These are phyloP conservation scores for Leptogaster cylindrica DNA, from an alignment of 2,888 invertebrate genomes.

Conservation along the genomic window DNA sequence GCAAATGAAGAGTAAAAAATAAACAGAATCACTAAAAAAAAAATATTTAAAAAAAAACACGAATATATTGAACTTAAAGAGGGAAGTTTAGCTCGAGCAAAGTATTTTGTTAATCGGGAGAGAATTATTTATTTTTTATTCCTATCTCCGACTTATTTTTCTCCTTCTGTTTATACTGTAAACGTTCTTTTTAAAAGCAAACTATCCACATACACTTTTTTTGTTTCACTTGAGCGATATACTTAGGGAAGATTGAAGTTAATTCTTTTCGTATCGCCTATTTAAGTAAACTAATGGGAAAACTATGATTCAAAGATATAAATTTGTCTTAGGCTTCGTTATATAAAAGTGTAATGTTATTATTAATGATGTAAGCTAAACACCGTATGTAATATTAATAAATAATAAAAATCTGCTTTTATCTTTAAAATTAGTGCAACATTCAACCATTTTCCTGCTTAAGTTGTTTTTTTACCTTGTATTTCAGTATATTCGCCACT, in stretches of 20 bases:
- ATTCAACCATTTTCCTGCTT: not conserved
- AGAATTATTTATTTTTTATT: slow-evolving; percentile 41
- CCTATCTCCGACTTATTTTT: slow-evolving; percentile 21
- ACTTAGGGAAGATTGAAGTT: slow-evolving; percentile 32
- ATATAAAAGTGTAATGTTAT: slow-evolving; percentile 48
- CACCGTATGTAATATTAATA: slow-evolving; percentile 49
- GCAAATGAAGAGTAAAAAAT: slow-evolving; percentile 42
- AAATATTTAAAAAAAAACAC: too few species aligned
- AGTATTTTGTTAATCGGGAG: slow-evolving; percentile 39
- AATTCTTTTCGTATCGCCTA: slow-evolving; percentile 34
- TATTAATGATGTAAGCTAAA: slow-evolving; percentile 49
- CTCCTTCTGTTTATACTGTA: slow-evolving; percentile 25
- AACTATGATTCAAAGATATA: slow-evolving; percentile 34
- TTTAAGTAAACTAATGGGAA: slow-evolving; percentile 37
- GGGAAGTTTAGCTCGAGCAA: slow-evolving; percentile 48
- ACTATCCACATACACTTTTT: slow-evolving; percentile 25
- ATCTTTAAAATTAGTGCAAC: slow-evolving; percentile 44
- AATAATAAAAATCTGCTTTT: slow-evolving; percentile 48
- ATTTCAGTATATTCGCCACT: too few species aligned
- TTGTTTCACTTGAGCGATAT: slow-evolving; percentile 33
- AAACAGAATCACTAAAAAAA: slow-evolving; percentile 38
- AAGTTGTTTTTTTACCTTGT: too few species aligned
- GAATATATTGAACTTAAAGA: slow-evolving; percentile 39
- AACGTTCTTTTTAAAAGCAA: slow-evolving; percentile 36
- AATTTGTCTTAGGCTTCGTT: slow-evolving; percentile 48